Conservation (phyloP, 2,888 invertebrate genomes). For the Eudasyphora cyanicolor region DNA sequence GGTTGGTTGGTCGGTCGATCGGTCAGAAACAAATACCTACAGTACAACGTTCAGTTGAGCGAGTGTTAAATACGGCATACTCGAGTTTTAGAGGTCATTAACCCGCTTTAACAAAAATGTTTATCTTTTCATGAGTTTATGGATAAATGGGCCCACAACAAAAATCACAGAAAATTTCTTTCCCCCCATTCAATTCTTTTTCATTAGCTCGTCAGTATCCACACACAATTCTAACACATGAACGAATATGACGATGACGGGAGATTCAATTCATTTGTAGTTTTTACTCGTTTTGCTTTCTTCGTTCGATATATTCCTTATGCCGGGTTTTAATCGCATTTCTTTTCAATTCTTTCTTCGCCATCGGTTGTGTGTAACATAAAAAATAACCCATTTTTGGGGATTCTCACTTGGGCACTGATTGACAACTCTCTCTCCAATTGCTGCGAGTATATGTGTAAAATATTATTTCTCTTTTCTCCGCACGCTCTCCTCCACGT, state of each 20-base stretch:
- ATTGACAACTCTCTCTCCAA: no score
- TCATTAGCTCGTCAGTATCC: not conserved
- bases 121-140: not conserved
- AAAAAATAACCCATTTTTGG: slow-evolving; percentile 11
- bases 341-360: slow-evolving; percentile 5
- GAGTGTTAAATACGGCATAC: no score
- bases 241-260: not conserved
- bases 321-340: slow-evolving; percentile 9
- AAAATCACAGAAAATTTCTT: not conserved
- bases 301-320: not conserved
- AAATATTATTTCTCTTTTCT: not conserved
- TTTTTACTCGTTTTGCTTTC: not conserved
- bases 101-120: not conserved
- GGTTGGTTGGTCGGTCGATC: not conserved
- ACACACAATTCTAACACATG: not conserved
- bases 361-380: not conserved
- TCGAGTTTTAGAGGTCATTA: slow-evolving; percentile 14
- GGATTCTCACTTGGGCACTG: not conserved
- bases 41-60: no score
- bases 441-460: no score
- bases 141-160: not conserved
- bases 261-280: not conserved
- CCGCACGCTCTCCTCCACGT: not conserved
- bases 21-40: not conserved
- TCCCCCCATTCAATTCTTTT: not conserved